Conservation (phyloP, 2,888 invertebrate genomes). For the Blera fallax region DNA sequence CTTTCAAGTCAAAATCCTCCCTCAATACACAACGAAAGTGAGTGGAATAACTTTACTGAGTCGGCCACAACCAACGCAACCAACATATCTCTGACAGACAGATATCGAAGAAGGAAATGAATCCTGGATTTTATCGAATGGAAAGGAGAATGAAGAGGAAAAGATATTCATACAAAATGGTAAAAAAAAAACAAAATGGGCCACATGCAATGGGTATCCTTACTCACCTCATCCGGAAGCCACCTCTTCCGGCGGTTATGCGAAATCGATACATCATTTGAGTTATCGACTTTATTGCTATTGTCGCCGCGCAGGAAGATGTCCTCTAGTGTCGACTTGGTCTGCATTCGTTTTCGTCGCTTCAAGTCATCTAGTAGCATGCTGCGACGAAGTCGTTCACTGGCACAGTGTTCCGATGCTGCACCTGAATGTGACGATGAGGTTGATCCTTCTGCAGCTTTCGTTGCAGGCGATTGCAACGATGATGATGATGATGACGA, state of each 20-base stretch:
- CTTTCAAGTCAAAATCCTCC: conserved; percentile 4
- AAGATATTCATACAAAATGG: neutral
- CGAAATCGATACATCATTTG: conserved; percentile 74
- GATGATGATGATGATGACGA: conserved; percentile 81
- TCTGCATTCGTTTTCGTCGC: conserved; percentile 73
- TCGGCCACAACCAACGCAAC: neutral
- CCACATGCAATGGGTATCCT: neutral
- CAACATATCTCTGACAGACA: conserved; percentile 9
- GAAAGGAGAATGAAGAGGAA: neutral
- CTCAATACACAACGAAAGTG: conserved; percentile 1
- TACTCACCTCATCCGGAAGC: conserved; percentile 86
- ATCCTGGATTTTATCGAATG: conserved; percentile 56
- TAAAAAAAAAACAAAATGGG: neutral
- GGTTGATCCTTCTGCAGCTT: conserved; percentile 76
- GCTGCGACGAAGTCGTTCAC: conserved; percentile 79
- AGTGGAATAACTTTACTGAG: conserved; percentile 45
- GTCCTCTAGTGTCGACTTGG: conserved; percentile 23
- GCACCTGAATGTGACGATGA: conserved; percentile 72
- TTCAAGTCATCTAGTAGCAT: conserved; percentile 75
- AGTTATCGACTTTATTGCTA: conserved; percentile 78
- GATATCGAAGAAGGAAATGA: conserved; percentile 52
- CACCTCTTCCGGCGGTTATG: conserved; percentile 83
- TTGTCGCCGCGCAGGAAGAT: conserved; percentile 48
- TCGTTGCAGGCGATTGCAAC: conserved; percentile 81
- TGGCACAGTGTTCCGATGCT: conserved; percentile 79